phyloP scores from a whole-genome alignment of 2,888 invertebrate genomes.

The Ectemnius cavifrons region DNA sequence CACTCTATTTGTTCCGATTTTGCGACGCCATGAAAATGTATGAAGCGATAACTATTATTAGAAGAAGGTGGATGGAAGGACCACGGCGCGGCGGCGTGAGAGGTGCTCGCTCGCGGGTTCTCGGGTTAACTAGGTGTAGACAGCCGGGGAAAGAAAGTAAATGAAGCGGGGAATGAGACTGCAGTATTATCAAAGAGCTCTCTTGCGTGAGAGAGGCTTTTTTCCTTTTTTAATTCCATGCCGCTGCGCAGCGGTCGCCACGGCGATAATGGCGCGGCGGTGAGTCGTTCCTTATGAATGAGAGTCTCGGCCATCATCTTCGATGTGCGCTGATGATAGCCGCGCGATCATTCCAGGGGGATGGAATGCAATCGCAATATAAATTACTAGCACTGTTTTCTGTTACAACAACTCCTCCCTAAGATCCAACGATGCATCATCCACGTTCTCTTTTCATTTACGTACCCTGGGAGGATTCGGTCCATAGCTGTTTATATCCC shows the following conservation, averaged over 20 bases:
- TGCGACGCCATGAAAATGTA: constrained; percentile 78
- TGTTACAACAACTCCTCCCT: background rate
- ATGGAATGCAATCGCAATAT: constrained; percentile 25
- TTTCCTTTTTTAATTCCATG: constrained; percentile 35
- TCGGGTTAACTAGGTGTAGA: constrained; percentile 63
- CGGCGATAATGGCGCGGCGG: constrained; percentile 36
- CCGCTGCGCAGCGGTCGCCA: constrained; percentile 2
- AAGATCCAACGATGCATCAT: background rate
- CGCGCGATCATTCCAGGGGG: constrained; percentile 21
- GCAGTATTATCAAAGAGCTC: constrained; percentile 65
- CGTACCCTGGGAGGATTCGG: background rate
- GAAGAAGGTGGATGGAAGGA: constrained; percentile 72
- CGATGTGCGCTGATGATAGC: constrained; percentile 21
- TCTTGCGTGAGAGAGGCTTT: constrained; percentile 56
- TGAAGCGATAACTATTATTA: constrained; percentile 76
- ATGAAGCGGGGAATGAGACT: constrained; percentile 66
- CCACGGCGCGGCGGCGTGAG: constrained; percentile 37
- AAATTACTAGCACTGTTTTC: constrained; percentile 19
- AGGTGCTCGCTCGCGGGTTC: no score
- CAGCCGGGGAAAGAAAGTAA: constrained; percentile 67
- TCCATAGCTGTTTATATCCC: background rate
- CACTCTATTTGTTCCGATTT: constrained; percentile 78
- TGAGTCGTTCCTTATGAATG: constrained; percentile 54
- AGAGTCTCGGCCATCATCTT: constrained; percentile 25
- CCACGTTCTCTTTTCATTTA: background rate